Percentiles rank a stretch among this genome's conserved stretches.
These are phyloP conservation scores for Cotesia chilonis DNA, from an alignment of 1,140 invertebrate species.

Conservation along the genomic window DNA sequence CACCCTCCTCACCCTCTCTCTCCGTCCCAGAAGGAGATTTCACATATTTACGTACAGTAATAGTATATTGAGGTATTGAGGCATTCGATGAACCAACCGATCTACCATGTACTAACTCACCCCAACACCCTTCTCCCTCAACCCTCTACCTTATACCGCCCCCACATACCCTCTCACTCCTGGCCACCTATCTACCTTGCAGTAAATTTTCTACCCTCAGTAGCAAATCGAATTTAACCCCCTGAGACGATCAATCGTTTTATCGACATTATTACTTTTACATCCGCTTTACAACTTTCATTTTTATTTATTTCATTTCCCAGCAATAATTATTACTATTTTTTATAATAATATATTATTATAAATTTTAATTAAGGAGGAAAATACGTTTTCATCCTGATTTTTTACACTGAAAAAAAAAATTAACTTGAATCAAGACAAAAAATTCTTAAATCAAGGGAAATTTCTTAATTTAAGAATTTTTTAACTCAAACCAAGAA, in stretches of 20 bases:
- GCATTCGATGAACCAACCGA: slow-evolving; percentile 18
- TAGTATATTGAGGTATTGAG: slow-evolving; percentile 12
- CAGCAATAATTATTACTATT: not conserved
- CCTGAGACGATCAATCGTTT: slow-evolving; percentile 23
- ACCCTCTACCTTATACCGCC: not conserved
- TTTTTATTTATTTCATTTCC: not conserved
- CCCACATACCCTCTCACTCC: not conserved
- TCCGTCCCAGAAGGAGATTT: slow-evolving; percentile 15
- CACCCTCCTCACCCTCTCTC: slow-evolving; percentile 6
- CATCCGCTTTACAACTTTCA: slow-evolving; percentile 6
- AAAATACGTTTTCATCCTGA: no score
- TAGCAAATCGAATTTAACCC: slow-evolving; percentile 27
- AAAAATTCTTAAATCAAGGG: no score
- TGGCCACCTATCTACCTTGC: slow-evolving; percentile 1
- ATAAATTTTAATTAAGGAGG: no score
- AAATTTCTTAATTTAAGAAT: no score
- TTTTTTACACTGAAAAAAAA: no score
- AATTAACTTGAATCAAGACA: no score
- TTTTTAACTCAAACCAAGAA: no score
- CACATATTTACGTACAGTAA: slow-evolving; percentile 30
- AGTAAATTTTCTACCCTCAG: slow-evolving; percentile 1
- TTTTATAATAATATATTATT: no score
- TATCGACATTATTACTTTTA: slow-evolving; percentile 14
- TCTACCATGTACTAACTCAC: not conserved
- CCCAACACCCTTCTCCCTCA: not conserved